A percentile compares a stretch with the other conserved stretches of the same genome.
phyloP scores from a whole-genome alignment of 2,888 invertebrate species.

The Aleiodes alternator region DNA sequence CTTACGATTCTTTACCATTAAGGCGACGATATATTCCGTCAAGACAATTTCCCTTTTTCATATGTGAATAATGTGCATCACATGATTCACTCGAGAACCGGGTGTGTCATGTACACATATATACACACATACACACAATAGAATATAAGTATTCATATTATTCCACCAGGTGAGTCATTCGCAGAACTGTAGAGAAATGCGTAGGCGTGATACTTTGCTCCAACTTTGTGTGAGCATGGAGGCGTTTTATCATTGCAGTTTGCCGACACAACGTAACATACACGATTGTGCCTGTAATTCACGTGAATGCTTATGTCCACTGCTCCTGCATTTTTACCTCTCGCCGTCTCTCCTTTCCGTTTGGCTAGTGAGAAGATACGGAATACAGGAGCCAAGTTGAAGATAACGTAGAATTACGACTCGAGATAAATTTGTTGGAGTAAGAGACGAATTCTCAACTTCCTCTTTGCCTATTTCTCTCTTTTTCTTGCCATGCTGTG shows the following conservation, averaged over 20 bases:
- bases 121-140: no score
- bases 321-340: not conserved
- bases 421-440: conserved; percentile 9
- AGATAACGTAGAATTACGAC: conserved; percentile 13
- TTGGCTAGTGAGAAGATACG: conserved; percentile 8
- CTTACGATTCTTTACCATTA: no score
- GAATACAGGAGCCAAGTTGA: conserved; percentile 19
- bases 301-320: not conserved
- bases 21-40: no score
- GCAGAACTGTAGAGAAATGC: conserved; percentile 42
- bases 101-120: no score
- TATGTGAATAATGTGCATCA: no score
- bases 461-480: conserved; percentile 1
- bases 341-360: not conserved
- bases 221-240: conserved; percentile 8
- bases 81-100: no score
- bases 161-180: conserved; percentile 56
- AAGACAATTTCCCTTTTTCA: no score
- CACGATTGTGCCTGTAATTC: not conserved
- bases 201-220: conserved; percentile 45
- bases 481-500: not conserved
- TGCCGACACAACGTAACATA: no score
- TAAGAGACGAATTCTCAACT: conserved; percentile 3
- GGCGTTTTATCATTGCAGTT: conserved; percentile 4
- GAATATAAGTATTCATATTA: not conserved